Evolutionary conservation across 2,113 vertebrate genomes (phyloP).

Genomic region (Chaetops frenatus): DNA sequence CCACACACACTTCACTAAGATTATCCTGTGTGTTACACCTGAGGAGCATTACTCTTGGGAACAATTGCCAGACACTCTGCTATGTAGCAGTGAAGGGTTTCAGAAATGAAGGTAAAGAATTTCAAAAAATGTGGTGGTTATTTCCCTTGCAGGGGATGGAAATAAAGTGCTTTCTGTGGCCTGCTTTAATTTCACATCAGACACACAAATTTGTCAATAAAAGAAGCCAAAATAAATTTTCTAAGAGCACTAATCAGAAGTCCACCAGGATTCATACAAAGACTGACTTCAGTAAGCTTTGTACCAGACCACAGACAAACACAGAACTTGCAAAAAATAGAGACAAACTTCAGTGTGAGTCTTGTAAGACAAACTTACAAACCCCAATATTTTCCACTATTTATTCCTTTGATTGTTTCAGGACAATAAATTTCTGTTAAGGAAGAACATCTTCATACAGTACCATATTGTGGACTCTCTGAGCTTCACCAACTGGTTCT

Average conservation of each 20-base stretch:
- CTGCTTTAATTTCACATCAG: background rate
- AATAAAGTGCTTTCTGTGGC: background rate
- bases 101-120: background rate
- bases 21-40: background rate
- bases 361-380: background rate
- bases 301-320: background rate
- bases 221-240: background rate
- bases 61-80: background rate
- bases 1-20: background rate
- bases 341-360: background rate
- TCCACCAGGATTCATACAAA: background rate
- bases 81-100: background rate
- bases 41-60: background rate
- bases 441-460: background rate
- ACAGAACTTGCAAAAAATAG: background rate
- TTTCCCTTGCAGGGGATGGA: background rate
- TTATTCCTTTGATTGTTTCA: background rate
- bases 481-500: background rate
- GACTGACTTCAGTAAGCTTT: background rate
- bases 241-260: background rate
- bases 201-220: background rate
- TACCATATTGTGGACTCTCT: rapidly evolving
- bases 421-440: background rate
- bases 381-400: background rate
- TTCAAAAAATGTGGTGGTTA: rapidly evolving